Evolutionary conservation across 2,113 vertebrate species (phyloP).

Genomic region (Rhea pennata): DNA sequence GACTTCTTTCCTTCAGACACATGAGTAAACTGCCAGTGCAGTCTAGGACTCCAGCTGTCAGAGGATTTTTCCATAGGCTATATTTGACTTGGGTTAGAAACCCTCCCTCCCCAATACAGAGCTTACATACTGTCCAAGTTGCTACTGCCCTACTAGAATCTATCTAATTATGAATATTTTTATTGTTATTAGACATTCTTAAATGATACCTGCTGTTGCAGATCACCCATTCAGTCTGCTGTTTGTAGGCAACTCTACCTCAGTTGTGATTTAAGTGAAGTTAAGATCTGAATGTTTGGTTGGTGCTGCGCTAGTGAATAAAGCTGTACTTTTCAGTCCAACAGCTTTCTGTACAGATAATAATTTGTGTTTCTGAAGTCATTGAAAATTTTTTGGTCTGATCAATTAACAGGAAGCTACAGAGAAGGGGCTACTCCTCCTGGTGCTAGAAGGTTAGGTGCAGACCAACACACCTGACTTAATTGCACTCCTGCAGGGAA

Average conservation of each 20-base stretch:
- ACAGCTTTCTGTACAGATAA: fast-evolving
- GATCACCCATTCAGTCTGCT: background rate
- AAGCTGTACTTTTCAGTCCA: background rate
- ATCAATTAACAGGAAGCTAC: background rate
- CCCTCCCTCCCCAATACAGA: background rate
- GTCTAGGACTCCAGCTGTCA: background rate
- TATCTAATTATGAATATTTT: background rate
- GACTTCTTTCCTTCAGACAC: background rate
- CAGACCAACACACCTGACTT: background rate
- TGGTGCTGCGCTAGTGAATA: background rate
- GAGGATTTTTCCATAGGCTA: background rate
- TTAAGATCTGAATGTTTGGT: background rate
- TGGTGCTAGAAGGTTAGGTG: background rate
- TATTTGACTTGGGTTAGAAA: background rate
- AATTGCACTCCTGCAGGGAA: background rate
- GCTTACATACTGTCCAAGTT: fast-evolving
- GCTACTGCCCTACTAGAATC: background rate
- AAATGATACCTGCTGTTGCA: background rate
- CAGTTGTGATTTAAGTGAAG: background rate
- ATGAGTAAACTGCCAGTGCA: background rate
- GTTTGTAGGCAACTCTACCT: background rate
- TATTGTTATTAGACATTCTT: background rate
- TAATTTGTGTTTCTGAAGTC: background rate
- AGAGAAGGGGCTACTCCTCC: background rate
- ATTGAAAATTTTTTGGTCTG: background rate